Evolutionary conservation across 37 sponge, comb jelly and placozoan species (phyloP), one percentile per base, ranked within the genome.

Genomic region (Mnemiopsis leidyi): DNA sequence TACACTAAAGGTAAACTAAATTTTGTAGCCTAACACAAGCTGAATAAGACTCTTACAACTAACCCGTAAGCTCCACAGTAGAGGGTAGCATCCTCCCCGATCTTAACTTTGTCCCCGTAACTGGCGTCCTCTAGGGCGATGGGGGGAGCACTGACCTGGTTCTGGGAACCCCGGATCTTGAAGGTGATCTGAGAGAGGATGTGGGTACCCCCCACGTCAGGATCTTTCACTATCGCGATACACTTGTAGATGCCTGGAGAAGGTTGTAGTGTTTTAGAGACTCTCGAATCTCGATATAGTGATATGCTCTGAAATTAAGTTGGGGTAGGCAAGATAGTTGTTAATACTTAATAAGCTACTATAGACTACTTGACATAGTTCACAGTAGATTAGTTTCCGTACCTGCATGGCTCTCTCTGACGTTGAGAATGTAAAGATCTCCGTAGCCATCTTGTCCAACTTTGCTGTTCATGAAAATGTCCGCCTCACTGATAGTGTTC

Each of bases 1-100:
- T n/a, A n/a, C n/a, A n/a, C n/a, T n/a, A n/a, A n/a, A n/a, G n/a
- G n/a, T n/a, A n/a, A n/a, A n/a, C n/a, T n/a, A n/a, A n/a, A n/a
- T n/a, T n/a, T n/a, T n/a, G n/a, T n/a, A n/a, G n/a, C n/a, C n/a
- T n/a, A n/a, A n/a, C n/a, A n/a, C n/a, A n/a, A n/a, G n/a, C n/a
- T n/a, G n/a, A n/a, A n/a, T n/a, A n/a, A n/a, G n/a, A n/a, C n/a
- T n/a, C n/a, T n/a, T n/a, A n/a, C n/a, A n/a, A n/a, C 61, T 33
- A 34, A 77, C 79, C 79, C 79, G 79, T 77, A 77, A 31, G 79
- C 79, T 77, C 79, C 79, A 20, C 79, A 77, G 36, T 77, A 77
- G 79, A 77, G 79, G 2, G 35, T 32, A 18, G 35, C 79, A 18
- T 28, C 32, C 79, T 77, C 79, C 1, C 79, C 79, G 0, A 77